Conservation (phyloP, 2,888 invertebrate species). For the Rhynchonema sp. region DNA sequence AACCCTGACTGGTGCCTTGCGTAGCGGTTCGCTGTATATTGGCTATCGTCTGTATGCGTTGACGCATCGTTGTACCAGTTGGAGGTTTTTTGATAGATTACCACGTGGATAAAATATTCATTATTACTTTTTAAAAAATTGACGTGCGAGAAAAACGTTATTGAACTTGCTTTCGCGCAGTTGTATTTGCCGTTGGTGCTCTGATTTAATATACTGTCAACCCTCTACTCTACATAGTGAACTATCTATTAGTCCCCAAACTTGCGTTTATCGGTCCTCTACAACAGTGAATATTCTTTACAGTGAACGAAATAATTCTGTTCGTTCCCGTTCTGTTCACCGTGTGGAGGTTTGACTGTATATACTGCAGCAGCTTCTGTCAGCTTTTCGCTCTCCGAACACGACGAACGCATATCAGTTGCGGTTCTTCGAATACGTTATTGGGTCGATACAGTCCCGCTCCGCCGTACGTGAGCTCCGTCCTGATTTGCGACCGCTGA, state of each 20-base stretch:
- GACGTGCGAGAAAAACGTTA: neutral
- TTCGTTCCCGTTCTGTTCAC: too few relatives aligned
- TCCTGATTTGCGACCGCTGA: too few relatives aligned
- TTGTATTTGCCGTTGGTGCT: constrained; percentile 56
- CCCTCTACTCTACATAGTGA: too few relatives aligned
- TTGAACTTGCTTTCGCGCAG: neutral
- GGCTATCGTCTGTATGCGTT: constrained; percentile 27
- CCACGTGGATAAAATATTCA: constrained; percentile 4
- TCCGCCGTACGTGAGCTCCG: neutral
- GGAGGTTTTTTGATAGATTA: constrained; percentile 15
- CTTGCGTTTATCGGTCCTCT: too few relatives aligned
- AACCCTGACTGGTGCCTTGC: neutral
- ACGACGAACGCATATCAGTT: constrained; percentile 90
- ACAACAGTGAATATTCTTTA: too few relatives aligned
- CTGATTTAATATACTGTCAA: constrained; percentile 71
- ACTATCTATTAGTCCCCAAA: too few relatives aligned
- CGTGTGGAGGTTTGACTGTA: too few relatives aligned
- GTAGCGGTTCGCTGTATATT: neutral
- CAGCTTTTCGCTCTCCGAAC: constrained; percentile 82
- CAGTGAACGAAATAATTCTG: too few relatives aligned
- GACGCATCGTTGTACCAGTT: constrained; percentile 71
- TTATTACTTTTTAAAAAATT: too few relatives aligned
- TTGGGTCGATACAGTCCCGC: constrained; percentile 13
- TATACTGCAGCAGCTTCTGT: constrained; percentile 86
- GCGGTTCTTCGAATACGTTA: constrained; percentile 59